Conservation (phyloP, 2,113 vertebrate species). For the Anolis sagrei region DNA sequence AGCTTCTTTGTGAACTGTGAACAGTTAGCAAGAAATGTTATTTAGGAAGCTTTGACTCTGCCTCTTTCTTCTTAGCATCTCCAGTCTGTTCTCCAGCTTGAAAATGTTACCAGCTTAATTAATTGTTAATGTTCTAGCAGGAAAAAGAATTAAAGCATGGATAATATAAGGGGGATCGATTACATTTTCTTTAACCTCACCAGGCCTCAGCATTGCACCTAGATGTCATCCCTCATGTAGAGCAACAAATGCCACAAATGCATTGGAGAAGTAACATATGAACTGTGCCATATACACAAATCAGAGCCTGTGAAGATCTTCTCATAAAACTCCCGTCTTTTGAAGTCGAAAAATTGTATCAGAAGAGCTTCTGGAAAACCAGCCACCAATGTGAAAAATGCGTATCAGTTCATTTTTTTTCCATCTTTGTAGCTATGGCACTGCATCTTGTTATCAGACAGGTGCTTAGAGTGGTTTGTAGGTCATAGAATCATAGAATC, state of each 20-base stretch:
- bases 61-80: constrained; percentile 1
- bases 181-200: not conserved
- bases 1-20: constrained; percentile 15
- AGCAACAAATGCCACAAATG: not conserved
- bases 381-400: not conserved
- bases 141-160: not conserved
- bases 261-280: too few species aligned
- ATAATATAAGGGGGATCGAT: not conserved
- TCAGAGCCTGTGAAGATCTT: not conserved
- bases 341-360: not conserved
- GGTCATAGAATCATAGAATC: too few species aligned
- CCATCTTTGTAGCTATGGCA: too few species aligned
- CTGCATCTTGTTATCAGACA: too few species aligned
- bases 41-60: not conserved
- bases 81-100: constrained; percentile 12
- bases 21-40: not conserved
- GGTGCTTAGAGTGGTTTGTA: too few species aligned
- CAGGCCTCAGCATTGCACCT: not conserved
- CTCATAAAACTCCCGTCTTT: not conserved
- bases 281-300: not conserved
- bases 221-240: not conserved
- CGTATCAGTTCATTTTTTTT: not conserved
- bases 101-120: constrained; percentile 1
- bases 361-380: not conserved
- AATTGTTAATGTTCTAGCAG: not conserved